Percentiles rank a stretch among this genome's conserved stretches.
These are phyloP conservation scores for Drosophila melanica DNA, from an alignment of 1,140 invertebrate species.

Conservation along the genomic window DNA sequence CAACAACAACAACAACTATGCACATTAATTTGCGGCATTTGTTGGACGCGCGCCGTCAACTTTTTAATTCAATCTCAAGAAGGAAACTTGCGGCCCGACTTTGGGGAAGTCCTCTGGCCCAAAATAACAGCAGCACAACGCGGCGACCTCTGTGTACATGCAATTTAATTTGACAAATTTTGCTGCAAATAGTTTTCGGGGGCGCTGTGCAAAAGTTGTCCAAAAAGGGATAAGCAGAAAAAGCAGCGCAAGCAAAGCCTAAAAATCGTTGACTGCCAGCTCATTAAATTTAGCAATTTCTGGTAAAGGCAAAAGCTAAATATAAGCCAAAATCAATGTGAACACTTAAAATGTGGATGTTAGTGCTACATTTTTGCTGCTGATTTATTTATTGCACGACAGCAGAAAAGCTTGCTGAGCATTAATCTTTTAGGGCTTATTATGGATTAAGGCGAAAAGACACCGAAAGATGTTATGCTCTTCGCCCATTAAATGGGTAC, in stretches of 20 bases:
- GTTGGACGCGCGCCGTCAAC: conserved; percentile 55
- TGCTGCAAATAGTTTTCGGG: conserved; percentile 69
- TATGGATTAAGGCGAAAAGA: conserved; percentile 5
- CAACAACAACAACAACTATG: conserved; percentile 57
- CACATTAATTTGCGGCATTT: conserved; percentile 70
- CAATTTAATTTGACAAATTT: conserved; percentile 80
- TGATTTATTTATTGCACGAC: conserved; percentile 71
- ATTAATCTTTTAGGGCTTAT: conserved; percentile 17
- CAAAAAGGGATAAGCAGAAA: conserved; percentile 29
- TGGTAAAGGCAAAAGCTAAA: conserved; percentile 33
- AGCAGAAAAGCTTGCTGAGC: conserved; percentile 1
- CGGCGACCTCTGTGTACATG: conserved; percentile 62
- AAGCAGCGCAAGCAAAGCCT: conserved; percentile 15
- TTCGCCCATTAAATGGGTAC: not conserved
- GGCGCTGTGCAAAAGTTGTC: conserved; percentile 20
- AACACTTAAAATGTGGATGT: conserved; percentile 74
- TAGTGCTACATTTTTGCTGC: conserved; percentile 59
- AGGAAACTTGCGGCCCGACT: conserved; percentile 44
- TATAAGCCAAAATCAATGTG: conserved; percentile 74
- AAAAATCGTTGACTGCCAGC: conserved; percentile 33
- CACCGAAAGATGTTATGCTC: not conserved
- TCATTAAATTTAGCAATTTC: conserved; percentile 63
- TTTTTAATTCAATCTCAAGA: conserved; percentile 76
- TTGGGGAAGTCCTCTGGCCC: conserved; percentile 27
- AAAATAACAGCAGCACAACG: conserved; percentile 33